phyloP scores from a whole-genome alignment of 2,113 vertebrate species.

The Lucifuga dentata region DNA sequence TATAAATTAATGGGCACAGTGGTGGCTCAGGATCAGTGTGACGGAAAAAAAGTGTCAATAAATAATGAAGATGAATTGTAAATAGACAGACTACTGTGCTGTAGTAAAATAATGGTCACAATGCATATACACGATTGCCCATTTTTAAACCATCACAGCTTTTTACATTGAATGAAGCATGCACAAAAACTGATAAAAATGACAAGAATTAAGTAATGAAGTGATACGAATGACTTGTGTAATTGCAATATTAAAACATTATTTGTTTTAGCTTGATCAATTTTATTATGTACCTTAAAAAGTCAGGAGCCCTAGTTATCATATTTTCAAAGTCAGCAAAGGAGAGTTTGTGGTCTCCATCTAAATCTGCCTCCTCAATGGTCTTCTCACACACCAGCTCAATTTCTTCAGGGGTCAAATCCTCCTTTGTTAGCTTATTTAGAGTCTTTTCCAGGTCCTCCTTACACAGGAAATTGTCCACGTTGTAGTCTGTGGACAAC shows the following conservation, averaged over 20 bases:
- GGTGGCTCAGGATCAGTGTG: constrained; percentile 12
- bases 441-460: constrained; percentile 93
- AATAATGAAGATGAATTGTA: constrained; percentile 23
- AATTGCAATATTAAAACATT: neutral
- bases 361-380: constrained; percentile 96
- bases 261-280: neutral
- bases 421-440: constrained; percentile 93
- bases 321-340: constrained; percentile 98
- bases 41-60: constrained; percentile 28
- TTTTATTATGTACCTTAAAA: constrained; percentile 88
- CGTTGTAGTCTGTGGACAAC: constrained; percentile 91
- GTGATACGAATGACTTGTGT: too few relatives aligned
- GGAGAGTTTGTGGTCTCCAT: constrained; percentile 94
- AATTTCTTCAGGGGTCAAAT: constrained; percentile 94
- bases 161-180: neutral
- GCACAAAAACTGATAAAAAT: neutral
- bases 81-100: neutral
- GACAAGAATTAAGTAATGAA: too few relatives aligned
- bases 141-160: neutral
- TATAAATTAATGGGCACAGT: constrained; percentile 22
- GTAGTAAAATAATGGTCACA: neutral
- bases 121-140: neutral
- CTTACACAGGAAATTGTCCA: constrained; percentile 98
- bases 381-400: constrained; percentile 94
- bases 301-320: constrained; percentile 97